Base-by-base conservation (phyloP, 2,113 vertebrate species). In the Leucosticte australis region DNA sequence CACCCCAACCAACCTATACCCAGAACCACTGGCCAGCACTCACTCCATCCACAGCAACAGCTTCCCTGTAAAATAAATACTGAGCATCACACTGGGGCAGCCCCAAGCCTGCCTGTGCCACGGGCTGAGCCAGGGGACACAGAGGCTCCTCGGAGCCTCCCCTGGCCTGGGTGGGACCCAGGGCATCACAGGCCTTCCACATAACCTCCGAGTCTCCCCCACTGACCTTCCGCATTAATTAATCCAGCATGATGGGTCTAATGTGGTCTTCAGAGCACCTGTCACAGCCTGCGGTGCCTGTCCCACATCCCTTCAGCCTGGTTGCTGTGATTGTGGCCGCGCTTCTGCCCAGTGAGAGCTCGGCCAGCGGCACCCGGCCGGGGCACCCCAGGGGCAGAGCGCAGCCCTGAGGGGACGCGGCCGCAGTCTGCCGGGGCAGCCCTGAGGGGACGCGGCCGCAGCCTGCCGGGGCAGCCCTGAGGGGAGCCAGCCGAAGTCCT, bases 1-100 rank as follows among this genome's bases (percentile, higher is more conserved):
- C 8, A 5, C 26, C 13, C 26, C 0, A 0, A 8, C 20, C 15
- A 39, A 28, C n/a, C 64, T 1, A 1, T 2, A 23, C 16, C 21
- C 10, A 1, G 35, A 19, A 31, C 13, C 28, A 18, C 18, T 3
- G 1, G 4, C 30, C 75, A 49, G 17, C 41, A 22, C 10, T 33
- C 20, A 0, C 21, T 56, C 19, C n/a, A 23, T 3, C 9, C 39
- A 30, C 56, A 69, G 9, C 37, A 59, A 17, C 82, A n/a, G 15
- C 53, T 37, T 53, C 35, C 19, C 31, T 7, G 1, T n/a, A 23
- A 68, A 49, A 91, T 9, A 49, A 73, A 7, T 8, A 52, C 5
- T 5, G 7, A 52, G 6, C 28, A 52, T 26, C 0, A 0, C 20
- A 13, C 7, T 6, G 30, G 7, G 6, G 13, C 49, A 73, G 47